Conservation (phyloP, 2,888 invertebrate genomes). For the Nomada ferruginata region DNA sequence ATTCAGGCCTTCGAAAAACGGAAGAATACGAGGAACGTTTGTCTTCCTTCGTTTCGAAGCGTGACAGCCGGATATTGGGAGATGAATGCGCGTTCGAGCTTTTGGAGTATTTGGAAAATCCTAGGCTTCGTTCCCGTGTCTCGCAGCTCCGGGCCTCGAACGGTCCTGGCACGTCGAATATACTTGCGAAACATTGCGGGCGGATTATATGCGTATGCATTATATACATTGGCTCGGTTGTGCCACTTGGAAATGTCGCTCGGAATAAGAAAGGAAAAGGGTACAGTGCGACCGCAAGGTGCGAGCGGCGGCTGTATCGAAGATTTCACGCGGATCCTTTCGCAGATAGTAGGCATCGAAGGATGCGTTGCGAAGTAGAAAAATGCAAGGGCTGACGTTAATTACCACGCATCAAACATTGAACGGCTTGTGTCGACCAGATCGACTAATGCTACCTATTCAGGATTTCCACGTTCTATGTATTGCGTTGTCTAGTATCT, state of each 20-base stretch:
- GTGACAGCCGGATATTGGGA: conserved; percentile 47
- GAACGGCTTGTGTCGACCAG: conserved; percentile 53
- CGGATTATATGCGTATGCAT: background rate
- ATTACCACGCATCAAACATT: conserved; percentile 68
- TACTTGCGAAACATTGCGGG: background rate
- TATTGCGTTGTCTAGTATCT: conserved; percentile 36
- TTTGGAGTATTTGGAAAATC: background rate
- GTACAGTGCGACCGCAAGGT: conserved; percentile 8
- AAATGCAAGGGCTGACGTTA: conserved; percentile 57
- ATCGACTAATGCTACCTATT: conserved; percentile 65
- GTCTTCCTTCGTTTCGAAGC: conserved; percentile 30
- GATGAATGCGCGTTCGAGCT: background rate
- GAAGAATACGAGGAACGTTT: conserved; percentile 38
- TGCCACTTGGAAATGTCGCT: background rate
- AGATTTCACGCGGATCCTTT: conserved; percentile 20
- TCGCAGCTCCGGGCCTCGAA: background rate
- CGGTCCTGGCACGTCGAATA: background rate
- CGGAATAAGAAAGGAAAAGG: conserved; percentile 3
- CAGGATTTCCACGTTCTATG: conserved; percentile 60
- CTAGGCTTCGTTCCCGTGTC: background rate
- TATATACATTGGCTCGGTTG: too few species aligned
- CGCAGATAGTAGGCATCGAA: conserved; percentile 28
- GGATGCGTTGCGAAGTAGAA: conserved; percentile 29
- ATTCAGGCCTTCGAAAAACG: conserved; percentile 48
- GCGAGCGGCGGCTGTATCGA: background rate